Evolutionary conservation across 2,888 invertebrate species (phyloP).

Genomic region (Volucella inflata): DNA sequence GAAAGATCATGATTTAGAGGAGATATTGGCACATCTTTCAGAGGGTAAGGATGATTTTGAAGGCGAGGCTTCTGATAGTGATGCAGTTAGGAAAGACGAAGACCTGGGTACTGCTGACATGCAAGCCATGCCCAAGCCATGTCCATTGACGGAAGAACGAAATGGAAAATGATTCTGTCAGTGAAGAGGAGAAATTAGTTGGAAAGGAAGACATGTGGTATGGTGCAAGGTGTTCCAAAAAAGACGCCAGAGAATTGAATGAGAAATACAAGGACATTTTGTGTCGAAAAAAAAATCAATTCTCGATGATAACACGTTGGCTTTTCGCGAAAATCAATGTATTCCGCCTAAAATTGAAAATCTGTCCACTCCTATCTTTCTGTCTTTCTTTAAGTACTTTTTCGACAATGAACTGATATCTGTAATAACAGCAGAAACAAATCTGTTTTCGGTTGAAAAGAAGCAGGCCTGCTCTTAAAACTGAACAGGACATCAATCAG

Average conservation of each 20-base stretch:
- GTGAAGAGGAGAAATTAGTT: constrained; percentile 18
- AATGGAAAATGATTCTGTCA: constrained; percentile 4
- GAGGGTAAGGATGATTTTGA: constrained; percentile 15
- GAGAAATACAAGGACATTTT: constrained; percentile 13
- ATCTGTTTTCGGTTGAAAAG: constrained; percentile 1
- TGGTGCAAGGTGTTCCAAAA: constrained; percentile 21
- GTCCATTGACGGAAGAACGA: constrained; percentile 11
- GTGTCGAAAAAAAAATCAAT: constrained; percentile 9
- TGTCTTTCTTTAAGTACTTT: too few relatives aligned
- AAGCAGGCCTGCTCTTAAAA: too few relatives aligned
- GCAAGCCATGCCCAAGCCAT: too few relatives aligned
- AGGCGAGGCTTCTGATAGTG: too few relatives aligned
- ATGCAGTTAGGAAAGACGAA: too few relatives aligned
- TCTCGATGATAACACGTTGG: not conserved
- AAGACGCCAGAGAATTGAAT: constrained; percentile 15
- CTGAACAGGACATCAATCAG: too few relatives aligned
- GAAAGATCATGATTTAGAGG: constrained; percentile 20
- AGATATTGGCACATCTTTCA: constrained; percentile 24
- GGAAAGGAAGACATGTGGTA: too few relatives aligned
- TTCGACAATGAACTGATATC: not conserved
- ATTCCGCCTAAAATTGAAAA: too few relatives aligned
- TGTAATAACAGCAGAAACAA: constrained; percentile 5
- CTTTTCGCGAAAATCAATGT: too few relatives aligned
- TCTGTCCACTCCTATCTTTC: too few relatives aligned
- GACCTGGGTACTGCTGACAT: not conserved